These are phyloP conservation scores for Oophaga sylvatica DNA, from an alignment of 2,797 vertebrate species.

Conservation along the genomic window DNA sequence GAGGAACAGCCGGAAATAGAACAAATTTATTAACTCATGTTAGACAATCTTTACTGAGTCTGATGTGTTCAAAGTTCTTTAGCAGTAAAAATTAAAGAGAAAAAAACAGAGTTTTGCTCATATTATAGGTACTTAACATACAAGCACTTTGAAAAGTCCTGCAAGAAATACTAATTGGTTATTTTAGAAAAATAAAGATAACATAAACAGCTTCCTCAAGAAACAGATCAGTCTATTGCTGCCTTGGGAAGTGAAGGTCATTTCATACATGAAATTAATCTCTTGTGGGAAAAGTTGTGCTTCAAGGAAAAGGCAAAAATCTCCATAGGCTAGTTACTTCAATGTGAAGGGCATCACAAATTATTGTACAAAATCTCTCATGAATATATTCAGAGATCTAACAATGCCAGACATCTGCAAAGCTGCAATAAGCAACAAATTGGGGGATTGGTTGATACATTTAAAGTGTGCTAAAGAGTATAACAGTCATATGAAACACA, in stretches of 20 bases:
- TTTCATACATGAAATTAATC: background rate
- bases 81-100: no score
- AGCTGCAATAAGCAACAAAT: background rate
- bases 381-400: background rate
- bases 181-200: background rate
- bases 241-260: slow-evolving; percentile 9
- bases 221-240: background rate
- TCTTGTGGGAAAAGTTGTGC: background rate
- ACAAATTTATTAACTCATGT: no score
- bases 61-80: no score
- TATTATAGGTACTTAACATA: background rate
- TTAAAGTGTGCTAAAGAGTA: background rate
- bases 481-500: background rate
- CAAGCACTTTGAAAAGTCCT: background rate
- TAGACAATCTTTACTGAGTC: no score
- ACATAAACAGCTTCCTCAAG: background rate
- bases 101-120: no score
- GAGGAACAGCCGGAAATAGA: no score
- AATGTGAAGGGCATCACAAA: background rate
- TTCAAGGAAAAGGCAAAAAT: background rate
- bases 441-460: background rate
- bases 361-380: background rate
- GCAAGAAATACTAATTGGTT: background rate
- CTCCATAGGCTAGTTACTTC: background rate
- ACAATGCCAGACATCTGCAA: background rate